phyloP scores from a whole-genome alignment of 2,797 vertebrate genomes.

The Aratinga solstitialis region DNA sequence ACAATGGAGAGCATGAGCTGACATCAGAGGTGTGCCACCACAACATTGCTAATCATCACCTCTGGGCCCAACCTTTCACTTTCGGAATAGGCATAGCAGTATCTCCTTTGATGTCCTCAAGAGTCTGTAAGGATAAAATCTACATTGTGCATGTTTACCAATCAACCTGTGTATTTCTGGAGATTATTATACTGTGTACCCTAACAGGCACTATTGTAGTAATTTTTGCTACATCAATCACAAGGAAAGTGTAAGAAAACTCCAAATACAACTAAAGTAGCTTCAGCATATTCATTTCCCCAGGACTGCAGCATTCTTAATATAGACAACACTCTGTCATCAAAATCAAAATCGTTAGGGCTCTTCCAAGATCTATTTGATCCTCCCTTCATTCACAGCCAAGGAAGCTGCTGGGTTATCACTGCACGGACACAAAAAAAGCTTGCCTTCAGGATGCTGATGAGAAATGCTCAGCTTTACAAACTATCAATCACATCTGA shows the following conservation, averaged over 20 bases:
- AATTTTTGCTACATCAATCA: not conserved
- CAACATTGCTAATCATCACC: not conserved
- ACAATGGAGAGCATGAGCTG: not conserved
- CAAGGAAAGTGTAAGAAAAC: not conserved
- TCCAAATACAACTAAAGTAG: not conserved
- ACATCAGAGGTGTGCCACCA: not conserved
- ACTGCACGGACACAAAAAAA: not conserved
- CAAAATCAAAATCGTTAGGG: not conserved
- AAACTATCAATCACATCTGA: not conserved
- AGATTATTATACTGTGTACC: not conserved
- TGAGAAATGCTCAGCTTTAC: not conserved
- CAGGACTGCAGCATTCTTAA: not conserved
- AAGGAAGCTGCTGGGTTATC: not conserved
- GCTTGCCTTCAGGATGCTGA: not conserved
- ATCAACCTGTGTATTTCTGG: not conserved
- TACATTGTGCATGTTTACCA: not conserved
- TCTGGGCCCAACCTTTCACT: not conserved
- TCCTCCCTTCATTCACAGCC: not conserved
- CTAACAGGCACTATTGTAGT: not conserved
- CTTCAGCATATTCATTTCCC: not conserved
- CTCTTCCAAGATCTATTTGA: not conserved
- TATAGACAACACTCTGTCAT: not conserved
- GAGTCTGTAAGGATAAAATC: not conserved
- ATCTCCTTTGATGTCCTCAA: not conserved
- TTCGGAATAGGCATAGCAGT: fast-evolving